Percentiles rank a stretch among this genome's conserved stretches.
Evolutionary conservation across 2,113 vertebrate genomes (phyloP).

Genomic region (Centropus bengalensis): DNA sequence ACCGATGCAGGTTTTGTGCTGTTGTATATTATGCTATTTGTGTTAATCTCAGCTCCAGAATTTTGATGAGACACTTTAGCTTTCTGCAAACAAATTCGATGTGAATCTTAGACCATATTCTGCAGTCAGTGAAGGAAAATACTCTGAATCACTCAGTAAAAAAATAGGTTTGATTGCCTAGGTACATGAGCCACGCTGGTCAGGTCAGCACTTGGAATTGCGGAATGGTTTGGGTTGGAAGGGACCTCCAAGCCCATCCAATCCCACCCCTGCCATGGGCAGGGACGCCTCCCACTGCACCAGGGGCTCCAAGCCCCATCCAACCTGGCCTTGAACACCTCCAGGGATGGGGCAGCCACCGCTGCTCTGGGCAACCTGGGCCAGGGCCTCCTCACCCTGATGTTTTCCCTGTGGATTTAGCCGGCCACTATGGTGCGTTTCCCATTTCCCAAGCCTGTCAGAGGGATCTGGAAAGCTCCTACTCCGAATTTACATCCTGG

Average conservation of each 20-base stretch:
- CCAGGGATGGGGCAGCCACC: too few relatives aligned
- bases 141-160: neutral
- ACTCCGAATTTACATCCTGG: neutral
- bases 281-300: too few relatives aligned
- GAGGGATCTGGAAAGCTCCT: neutral
- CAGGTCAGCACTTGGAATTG: too few relatives aligned
- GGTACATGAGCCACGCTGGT: neutral
- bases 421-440: neutral
- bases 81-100: neutral
- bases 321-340: too few relatives aligned
- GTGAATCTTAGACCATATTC: neutral
- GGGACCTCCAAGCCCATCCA: too few relatives aligned
- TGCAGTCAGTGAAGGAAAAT: neutral
- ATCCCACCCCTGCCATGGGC: too few relatives aligned
- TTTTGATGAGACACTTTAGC: neutral
- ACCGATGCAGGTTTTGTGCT: neutral
- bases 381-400: too few relatives aligned
- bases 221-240: too few relatives aligned
- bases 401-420: neutral
- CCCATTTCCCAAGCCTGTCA: neutral
- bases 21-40: neutral
- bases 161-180: neutral
- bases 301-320: too few relatives aligned
- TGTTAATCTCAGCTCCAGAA: constrained; percentile 25
- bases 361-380: too few relatives aligned